Evolutionary conservation across 2,888 invertebrate genomes (phyloP), one percentile per base, ranked within the genome.

Genomic region (Epinotia nisella): DNA sequence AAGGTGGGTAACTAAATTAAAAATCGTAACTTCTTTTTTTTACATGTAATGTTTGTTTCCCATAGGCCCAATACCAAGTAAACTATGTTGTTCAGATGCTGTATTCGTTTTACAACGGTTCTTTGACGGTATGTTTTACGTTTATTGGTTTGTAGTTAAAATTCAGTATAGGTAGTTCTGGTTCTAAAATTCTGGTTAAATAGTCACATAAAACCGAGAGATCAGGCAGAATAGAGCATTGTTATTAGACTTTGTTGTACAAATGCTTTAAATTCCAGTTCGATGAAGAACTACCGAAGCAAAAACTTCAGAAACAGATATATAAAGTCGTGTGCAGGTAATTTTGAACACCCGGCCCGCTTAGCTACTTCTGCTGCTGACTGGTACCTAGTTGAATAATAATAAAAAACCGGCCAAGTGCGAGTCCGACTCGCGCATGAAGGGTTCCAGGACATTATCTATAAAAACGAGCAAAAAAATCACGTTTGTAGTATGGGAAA

Each of bases 21-120:
- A 3, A 4, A 19, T 0, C 10, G 13, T 13, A 0, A 13, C 9
- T 61, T 61, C 49, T 49, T 49, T n/a, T 49, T 29, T 51, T n/a
- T 49, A 62, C 29, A 29, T 62, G 62, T 62, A 74, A 77, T 49
- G 62, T 65, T 62, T 78, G 75, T 78, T 81, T 78, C 78, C 77
- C 78, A 62, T 82, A 82, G 82, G 71, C 74, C 73, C 76, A 70
- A 64, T 70, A 74, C 60, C 59, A 45, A 60, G 39, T 64, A 49
- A 66, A 55, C 7, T n/a, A 39, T 21, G 39, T 53, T 65, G 39
- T 67, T 74, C 61, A 11, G 58, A 75, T 19, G 51, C 35, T 65
- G 17, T 70, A 41, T 70, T 68, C 56, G 62, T 74, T 69, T 74
- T 71, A 49, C 67, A 67, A 35, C 53, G 55, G 29, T 55, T 67